Conservation (phyloP, 2,888 invertebrate species). For the Archips xylosteana region DNA sequence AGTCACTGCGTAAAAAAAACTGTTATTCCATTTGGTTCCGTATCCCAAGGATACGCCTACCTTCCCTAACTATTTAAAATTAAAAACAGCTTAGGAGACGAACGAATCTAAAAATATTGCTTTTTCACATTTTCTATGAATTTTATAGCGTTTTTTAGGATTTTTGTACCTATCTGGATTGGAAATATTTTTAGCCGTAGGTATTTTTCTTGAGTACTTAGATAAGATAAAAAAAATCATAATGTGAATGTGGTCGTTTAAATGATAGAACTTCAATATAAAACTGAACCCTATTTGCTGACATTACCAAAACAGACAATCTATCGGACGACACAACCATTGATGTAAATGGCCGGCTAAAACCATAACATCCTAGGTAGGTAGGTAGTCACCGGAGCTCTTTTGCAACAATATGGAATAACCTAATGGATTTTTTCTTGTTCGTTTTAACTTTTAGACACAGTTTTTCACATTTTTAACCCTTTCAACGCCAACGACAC, state of each 20-base stretch:
- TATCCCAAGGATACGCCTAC: background rate
- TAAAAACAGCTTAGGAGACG: background rate
- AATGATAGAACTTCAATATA: background rate
- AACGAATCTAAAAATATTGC: too few relatives aligned
- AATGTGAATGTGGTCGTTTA: too few relatives aligned
- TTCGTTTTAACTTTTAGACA: too few relatives aligned
- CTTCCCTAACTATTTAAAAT: background rate
- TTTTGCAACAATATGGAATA: background rate
- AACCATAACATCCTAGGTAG: slow-evolving; percentile 4
- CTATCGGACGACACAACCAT: background rate
- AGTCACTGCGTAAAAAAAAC: slow-evolving; percentile 55
- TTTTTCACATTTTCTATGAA: too few relatives aligned
- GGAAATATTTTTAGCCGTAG: too few relatives aligned
- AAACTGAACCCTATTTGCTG: slow-evolving; percentile 13
- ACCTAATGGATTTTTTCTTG: background rate
- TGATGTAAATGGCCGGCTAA: background rate
- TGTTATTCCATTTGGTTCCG: slow-evolving; percentile 41
- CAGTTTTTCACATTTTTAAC: too few relatives aligned
- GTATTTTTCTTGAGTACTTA: too few relatives aligned
- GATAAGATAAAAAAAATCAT: too few relatives aligned
- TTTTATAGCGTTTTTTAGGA: too few relatives aligned
- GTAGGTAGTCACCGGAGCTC: background rate
- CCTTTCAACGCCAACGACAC: too few relatives aligned
- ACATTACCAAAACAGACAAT: slow-evolving; percentile 17
- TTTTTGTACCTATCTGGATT: too few relatives aligned